These are phyloP conservation scores for Rousettus madagascariensis DNA, from an alignment of 2,797 vertebrate species.

Conservation along the genomic window DNA sequence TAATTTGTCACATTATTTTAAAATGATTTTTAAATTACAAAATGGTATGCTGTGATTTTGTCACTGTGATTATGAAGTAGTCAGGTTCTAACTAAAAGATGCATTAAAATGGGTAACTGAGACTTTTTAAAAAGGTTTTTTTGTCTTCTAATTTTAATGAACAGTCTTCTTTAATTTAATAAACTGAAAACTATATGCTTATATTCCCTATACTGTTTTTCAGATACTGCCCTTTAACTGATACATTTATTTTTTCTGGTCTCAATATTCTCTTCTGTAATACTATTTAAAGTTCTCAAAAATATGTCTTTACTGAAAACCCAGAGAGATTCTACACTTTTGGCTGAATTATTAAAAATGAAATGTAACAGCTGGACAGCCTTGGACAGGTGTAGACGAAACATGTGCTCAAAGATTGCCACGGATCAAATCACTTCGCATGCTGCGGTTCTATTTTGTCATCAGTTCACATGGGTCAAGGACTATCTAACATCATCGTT, in stretches of 20 bases:
- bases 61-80: background rate
- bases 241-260: background rate
- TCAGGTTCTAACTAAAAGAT: background rate
- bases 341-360: slow-evolving; percentile 38
- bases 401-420: background rate
- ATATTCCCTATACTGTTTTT: background rate
- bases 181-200: background rate
- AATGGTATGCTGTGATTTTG: background rate
- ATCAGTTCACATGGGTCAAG: slow-evolving; percentile 45
- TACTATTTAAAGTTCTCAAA: slow-evolving; percentile 31
- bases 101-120: background rate
- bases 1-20: background rate
- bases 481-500: background rate
- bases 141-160: background rate
- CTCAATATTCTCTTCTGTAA: background rate
- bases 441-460: background rate
- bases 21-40: background rate
- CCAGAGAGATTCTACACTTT: background rate
- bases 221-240: background rate
- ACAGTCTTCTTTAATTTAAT: background rate
- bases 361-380: background rate
- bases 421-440: background rate
- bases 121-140: background rate
- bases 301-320: background rate
- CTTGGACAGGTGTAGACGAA: slow-evolving; percentile 40